phyloP scores from a whole-genome alignment of 2,113 vertebrate species.

The Ovis canadensis region DNA sequence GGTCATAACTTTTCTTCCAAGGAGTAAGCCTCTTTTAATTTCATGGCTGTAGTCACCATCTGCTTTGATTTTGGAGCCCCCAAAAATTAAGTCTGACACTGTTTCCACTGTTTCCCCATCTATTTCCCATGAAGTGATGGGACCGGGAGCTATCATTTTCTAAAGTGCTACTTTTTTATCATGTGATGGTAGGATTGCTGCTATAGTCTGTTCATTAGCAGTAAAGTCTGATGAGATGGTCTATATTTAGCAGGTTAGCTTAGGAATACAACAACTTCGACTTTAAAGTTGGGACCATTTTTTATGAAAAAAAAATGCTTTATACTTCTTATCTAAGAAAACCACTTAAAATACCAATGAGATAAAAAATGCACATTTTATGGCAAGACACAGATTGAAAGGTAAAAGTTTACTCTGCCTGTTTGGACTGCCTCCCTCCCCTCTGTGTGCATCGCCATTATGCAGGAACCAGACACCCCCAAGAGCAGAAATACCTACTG shows the following conservation, averaged over 20 bases:
- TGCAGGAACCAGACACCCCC: not conserved
- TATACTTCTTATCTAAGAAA: not conserved
- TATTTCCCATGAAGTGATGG: no score
- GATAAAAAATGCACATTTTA: not conserved
- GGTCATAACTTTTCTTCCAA: no score
- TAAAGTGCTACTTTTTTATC: not conserved
- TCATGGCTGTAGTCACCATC: no score
- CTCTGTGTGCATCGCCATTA: not conserved
- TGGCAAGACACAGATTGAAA: not conserved
- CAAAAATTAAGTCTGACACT: no score
- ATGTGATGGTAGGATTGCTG: not conserved
- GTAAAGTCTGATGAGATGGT: not conserved
- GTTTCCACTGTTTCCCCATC: no score
- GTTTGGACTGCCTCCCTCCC: not conserved
- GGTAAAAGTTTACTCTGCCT: not conserved
- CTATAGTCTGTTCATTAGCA: not conserved
- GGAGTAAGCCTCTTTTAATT: no score
- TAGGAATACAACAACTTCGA: not conserved
- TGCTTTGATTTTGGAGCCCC: no score
- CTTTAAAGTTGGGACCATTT: conserved; percentile 11
- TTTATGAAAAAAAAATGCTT: conserved; percentile 6
- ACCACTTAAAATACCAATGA: not conserved
- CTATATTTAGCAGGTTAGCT: not conserved
- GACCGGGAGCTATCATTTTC: not conserved
- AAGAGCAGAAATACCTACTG: not conserved